Conservation (phyloP, 2,113 vertebrate species). For the Oreochromis spilurus region DNA sequence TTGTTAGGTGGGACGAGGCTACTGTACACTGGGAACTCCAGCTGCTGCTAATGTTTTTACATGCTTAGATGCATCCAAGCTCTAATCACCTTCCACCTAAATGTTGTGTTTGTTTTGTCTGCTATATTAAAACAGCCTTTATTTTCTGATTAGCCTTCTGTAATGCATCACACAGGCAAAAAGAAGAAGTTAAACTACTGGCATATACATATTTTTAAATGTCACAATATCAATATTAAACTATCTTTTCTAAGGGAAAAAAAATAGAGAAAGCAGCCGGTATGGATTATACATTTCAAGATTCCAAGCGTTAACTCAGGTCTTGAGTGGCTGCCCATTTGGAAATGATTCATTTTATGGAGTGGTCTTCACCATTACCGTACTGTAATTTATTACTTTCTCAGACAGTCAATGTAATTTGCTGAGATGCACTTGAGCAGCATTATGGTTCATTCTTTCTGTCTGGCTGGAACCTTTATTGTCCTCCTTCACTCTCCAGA, state of each 20-base stretch:
- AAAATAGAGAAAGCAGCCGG: neutral
- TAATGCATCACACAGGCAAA: neutral
- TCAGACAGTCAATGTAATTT: neutral
- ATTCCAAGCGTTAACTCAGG: neutral
- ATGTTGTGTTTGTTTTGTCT: neutral
- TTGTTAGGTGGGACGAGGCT: neutral
- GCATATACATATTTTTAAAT: neutral
- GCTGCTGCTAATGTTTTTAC: neutral
- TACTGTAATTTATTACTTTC: conserved; percentile 14
- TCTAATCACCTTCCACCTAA: neutral
- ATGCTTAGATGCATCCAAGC: neutral
- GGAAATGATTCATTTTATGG: conserved; percentile 16
- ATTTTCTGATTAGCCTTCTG: neutral
- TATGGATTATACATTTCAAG: neutral
- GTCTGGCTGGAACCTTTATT: neutral
- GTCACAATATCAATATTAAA: neutral
- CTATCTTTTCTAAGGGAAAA: neutral
- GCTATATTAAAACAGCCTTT: neutral
- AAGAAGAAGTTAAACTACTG: neutral
- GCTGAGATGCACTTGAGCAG: neutral
- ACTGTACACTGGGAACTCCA: neutral
- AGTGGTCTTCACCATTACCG: conserved; percentile 20
- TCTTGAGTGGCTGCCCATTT: conserved; percentile 2
- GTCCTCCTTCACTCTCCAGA: neutral
- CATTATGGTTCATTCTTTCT: neutral